phyloP scores from a whole-genome alignment of 2,888 invertebrate genomes.

The Stenodera caucasica region DNA sequence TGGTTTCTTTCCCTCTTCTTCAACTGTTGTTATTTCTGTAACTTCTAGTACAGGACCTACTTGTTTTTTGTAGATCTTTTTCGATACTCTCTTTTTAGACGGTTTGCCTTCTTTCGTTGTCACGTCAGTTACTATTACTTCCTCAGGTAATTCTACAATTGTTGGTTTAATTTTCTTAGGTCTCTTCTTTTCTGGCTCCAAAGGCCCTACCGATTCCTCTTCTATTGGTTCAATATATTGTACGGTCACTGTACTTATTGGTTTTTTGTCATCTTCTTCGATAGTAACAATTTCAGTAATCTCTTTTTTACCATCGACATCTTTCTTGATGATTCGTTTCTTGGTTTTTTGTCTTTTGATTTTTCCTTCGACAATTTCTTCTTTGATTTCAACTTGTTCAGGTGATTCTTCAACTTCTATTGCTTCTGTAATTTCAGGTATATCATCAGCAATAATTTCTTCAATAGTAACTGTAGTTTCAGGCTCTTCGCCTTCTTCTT shows the following conservation, averaged over 20 bases:
- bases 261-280: slow-evolving; percentile 45
- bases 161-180: slow-evolving; percentile 24
- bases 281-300: slow-evolving; percentile 47
- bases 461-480: slow-evolving; percentile 40
- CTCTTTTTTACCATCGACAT: slow-evolving; percentile 36
- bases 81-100: slow-evolving; percentile 49
- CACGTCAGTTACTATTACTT: slow-evolving; percentile 42
- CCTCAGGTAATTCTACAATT: slow-evolving; percentile 44
- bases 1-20: slow-evolving; percentile 55
- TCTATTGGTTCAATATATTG: slow-evolving; percentile 15
- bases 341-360: slow-evolving; percentile 47
- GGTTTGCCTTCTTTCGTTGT: slow-evolving; percentile 50
- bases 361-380: slow-evolving; percentile 28
- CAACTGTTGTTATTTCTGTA: slow-evolving; percentile 56
- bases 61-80: slow-evolving; percentile 48
- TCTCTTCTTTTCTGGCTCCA: slow-evolving; percentile 19
- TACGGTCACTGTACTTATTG: slow-evolving; percentile 38
- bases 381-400: slow-evolving; percentile 34
- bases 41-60: slow-evolving; percentile 44
- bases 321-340: slow-evolving; percentile 42
- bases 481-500: slow-evolving; percentile 42
- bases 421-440: slow-evolving; percentile 26
- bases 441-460: slow-evolving; percentile 30
- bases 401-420: slow-evolving; percentile 30
- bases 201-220: slow-evolving; percentile 16